These are phyloP conservation scores for Melieria crassipennis DNA, from an alignment of 2,888 invertebrate genomes.

Conservation along the genomic window DNA sequence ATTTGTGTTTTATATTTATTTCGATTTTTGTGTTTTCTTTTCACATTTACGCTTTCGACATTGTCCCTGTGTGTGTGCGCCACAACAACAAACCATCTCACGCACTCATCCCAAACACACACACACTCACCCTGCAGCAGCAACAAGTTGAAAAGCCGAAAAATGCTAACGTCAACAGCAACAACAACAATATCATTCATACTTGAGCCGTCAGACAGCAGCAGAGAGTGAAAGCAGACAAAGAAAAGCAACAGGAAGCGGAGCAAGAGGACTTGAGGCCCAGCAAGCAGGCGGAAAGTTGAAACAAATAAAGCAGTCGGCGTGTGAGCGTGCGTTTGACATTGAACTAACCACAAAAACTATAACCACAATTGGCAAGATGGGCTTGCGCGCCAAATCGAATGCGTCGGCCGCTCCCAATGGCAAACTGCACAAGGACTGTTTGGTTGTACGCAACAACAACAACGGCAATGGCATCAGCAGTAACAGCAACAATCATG, in stretches of 20 bases:
- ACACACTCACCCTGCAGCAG: background rate
- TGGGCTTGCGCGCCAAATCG: too few relatives aligned
- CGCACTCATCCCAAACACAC: background rate
- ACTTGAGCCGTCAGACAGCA: too few relatives aligned
- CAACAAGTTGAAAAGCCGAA: background rate
- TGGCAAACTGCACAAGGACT: too few relatives aligned
- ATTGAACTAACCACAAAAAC: too few relatives aligned
- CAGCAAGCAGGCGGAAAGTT: too few relatives aligned
- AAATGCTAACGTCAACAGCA: slow-evolving; percentile 1
- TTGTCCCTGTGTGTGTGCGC: background rate
- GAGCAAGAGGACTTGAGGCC: too few relatives aligned
- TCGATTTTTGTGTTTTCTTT: background rate
- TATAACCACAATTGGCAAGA: too few relatives aligned
- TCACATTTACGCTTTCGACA: background rate
- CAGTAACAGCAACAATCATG: background rate
- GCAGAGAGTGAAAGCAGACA: too few relatives aligned
- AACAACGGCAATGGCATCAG: background rate
- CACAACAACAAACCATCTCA: background rate
- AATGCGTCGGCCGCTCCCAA: too few relatives aligned
- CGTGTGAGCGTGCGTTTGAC: too few relatives aligned
- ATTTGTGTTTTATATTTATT: background rate
- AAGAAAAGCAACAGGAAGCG: too few relatives aligned
- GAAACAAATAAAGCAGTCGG: too few relatives aligned
- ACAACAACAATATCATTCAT: background rate
- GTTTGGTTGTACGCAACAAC: background rate